Evolutionary conservation across 2,113 vertebrate species (phyloP), one percentile per base, ranked within the genome.

Genomic region (Boleophthalmus pectinirostris): DNA sequence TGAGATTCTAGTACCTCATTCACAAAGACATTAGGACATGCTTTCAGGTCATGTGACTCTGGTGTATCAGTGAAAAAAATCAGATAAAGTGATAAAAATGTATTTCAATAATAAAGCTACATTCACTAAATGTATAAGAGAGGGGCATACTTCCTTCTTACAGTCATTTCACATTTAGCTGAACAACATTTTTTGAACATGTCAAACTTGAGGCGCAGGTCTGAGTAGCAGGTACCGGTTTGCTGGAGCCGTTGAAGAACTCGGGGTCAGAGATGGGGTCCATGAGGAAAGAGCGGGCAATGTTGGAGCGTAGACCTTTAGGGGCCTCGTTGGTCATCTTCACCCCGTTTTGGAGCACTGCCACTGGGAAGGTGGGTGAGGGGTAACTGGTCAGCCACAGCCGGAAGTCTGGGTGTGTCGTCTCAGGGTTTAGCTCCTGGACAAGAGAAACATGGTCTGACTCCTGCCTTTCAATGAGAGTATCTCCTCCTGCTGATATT

Each of bases 271-370:
- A 95, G 85, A 96, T 93, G 0, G 96, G 94, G 83, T 97, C 95
- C 95, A 96, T 97, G 73, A 94, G 79, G 88, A 96, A 95, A 0
- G 94, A 97, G 66, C 94, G 93, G 10, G 94, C 91, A 25, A 97
- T 94, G 79, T 96, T 97, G 66, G 95, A 85, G 20, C 94, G 92
- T 65, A 96, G 92, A 21, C 96, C 96, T 89, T 96, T 97, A 0
- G 96, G 96, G 0, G 95, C 95, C 77, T 97, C 96, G 0, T 95
- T 97, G 75, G 96, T 98, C 95, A 97, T 97, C 85, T 98, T 96
- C 71, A 97, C 95, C 2, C 95, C 95, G 0, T 96, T 96, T 90
- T 97, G 96, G 63, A 97, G 94, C 18, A 97, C 94, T 0, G 95
- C 92, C 78, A 97, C 96, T 0, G 95, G 96, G 85, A 97, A 97